Evolutionary conservation across 2,113 vertebrate species (phyloP), one percentile per base, ranked within the genome.

Genomic region (Lynx canadensis): DNA sequence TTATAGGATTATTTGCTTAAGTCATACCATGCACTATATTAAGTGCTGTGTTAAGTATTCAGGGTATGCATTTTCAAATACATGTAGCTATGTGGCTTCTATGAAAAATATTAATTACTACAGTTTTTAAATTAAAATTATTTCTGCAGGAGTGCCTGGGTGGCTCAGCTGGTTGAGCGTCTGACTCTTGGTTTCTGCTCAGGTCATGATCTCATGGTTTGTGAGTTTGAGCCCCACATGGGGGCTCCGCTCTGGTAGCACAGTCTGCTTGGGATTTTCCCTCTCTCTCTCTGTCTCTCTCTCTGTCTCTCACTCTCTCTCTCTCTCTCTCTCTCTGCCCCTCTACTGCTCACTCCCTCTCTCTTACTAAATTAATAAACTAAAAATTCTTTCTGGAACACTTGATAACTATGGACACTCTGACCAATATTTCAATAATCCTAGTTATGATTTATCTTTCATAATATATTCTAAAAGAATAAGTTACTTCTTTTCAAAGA

Each of bases 51-150:
- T 36, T 91, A 84, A 69, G n/a, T 76, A 93, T 36, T 95, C 41
- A 89, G 65, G 82, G 36, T 82, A 78, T 8, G 25, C 76, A 81
- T 76, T 82, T 76, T 95, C 91, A 80, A 79, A 66, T 89, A 60
- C 31, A 79, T 45, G 65, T 87, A 82, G 27, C 33, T 78, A 41
- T 63, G 52, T 57, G 57, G 80, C 36, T 92, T 84, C 90, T 93
- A 60, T 55, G n/a, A 12, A 97, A 80, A 91, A 91, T 81, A 95
- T 65, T 55, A 97, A 41, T 91, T 96, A 69, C 29, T 50, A 3
- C 80, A 31, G 27, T 50, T 94, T 87, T 92, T 84, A 63, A 94
- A 94, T 94, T 92, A 68, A 97, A 95, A 94, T 95, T 94, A 25
- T 90, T 97, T 89, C 63, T 92, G 41, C 38, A 80, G 57, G 57